Conservation (phyloP, 1,140 invertebrate species). For the Colletes latitarsis region DNA sequence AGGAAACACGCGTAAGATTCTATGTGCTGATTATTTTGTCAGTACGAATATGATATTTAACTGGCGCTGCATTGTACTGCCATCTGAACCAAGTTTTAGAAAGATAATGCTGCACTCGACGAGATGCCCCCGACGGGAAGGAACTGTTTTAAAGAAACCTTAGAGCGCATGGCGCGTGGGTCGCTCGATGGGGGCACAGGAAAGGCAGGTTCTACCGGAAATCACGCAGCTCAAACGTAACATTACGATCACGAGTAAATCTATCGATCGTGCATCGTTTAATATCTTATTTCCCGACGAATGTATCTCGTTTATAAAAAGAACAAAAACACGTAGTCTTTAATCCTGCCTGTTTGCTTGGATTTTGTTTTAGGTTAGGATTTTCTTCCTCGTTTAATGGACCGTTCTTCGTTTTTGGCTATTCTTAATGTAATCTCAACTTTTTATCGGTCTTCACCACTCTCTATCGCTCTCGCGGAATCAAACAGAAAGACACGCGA, state of each 20-base stretch:
- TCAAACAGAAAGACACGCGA: background rate
- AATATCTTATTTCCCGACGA: slow-evolving; percentile 3
- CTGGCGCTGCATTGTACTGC: background rate
- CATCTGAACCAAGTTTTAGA: slow-evolving; percentile 13
- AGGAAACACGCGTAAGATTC: background rate
- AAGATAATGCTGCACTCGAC: slow-evolving; percentile 8
- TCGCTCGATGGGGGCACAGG: slow-evolving; percentile 25
- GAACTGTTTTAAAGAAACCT: slow-evolving; percentile 41
- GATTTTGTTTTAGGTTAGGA: background rate
- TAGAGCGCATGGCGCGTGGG: slow-evolving; percentile 19
- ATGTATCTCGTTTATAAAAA: background rate
- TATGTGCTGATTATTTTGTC: background rate
- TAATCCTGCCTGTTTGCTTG: background rate
- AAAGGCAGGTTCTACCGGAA: slow-evolving; percentile 42
- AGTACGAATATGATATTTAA: background rate
- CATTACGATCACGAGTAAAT: slow-evolving; percentile 46
- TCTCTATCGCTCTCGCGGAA: background rate
- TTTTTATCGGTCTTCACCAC: background rate
- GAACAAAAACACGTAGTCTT: background rate
- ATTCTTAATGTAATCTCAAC: background rate
- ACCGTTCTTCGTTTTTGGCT: no score
- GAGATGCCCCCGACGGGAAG: background rate
- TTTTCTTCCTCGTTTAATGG: background rate
- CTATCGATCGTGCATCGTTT: slow-evolving; percentile 26
- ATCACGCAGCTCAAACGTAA: slow-evolving; percentile 44